Evolutionary conservation across 2,888 invertebrate genomes (phyloP).

Genomic region (Eucera pruinosa): DNA sequence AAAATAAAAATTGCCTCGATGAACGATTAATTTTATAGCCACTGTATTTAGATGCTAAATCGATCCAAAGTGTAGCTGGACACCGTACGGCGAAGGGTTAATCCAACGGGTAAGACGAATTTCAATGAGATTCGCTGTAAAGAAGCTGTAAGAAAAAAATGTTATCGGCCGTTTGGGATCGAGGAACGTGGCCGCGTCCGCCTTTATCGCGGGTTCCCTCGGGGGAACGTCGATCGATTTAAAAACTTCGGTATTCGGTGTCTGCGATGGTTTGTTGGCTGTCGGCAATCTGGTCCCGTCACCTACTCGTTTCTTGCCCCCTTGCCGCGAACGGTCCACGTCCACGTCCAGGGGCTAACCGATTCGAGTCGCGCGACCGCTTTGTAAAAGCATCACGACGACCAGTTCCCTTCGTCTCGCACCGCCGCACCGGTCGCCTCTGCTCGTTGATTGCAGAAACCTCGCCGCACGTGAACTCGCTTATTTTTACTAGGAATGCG

Average conservation of each 20-base stretch:
- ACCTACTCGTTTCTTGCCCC: slow-evolving; percentile 10
- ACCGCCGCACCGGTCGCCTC: neutral
- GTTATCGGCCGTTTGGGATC: no score
- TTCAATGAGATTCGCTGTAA: no score
- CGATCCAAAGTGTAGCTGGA: no score
- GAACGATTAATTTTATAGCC: no score
- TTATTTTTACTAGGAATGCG: slow-evolving; percentile 69
- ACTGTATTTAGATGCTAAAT: no score
- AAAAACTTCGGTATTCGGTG: neutral
- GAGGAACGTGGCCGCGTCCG: no score
- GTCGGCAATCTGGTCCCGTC: slow-evolving; percentile 23
- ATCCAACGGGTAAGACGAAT: no score
- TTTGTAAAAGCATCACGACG: slow-evolving; percentile 32
- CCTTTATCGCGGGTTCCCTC: no score
- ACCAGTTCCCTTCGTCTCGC: slow-evolving; percentile 20
- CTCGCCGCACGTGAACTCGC: slow-evolving; percentile 44
- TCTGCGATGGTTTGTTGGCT: slow-evolving; percentile 8
- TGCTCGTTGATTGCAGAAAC: slow-evolving; percentile 48
- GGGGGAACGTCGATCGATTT: slow-evolving; percentile 19
- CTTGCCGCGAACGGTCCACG: neutral
- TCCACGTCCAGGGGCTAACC: neutral
- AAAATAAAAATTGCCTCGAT: no score
- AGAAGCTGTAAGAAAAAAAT: no score
- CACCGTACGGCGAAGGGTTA: no score
- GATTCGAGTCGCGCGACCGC: neutral